Percentiles rank a stretch among this genome's conserved stretches.
Evolutionary conservation across 2,113 vertebrate genomes (phyloP).

Genomic region (Salvelinus fontinalis): DNA sequence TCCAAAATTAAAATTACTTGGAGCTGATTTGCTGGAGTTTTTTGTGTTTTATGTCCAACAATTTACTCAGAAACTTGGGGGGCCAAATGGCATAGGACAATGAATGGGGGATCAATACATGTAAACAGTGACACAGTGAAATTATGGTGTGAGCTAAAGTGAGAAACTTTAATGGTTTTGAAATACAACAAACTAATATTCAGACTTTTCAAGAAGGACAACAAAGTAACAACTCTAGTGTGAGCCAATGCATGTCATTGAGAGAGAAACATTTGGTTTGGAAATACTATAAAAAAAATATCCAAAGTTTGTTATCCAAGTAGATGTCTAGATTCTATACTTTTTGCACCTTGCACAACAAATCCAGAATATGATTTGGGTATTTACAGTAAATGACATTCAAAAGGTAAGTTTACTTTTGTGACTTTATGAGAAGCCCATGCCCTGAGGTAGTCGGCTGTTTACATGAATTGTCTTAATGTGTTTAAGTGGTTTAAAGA

Average conservation of each 20-base stretch:
- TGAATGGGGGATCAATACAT: neutral
- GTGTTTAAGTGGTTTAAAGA: conserved; percentile 39
- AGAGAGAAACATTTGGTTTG: too few relatives aligned
- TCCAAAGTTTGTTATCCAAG: too few relatives aligned
- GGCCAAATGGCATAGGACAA: neutral
- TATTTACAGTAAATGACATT: neutral
- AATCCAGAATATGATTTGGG: neutral
- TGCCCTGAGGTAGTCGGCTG: conserved; percentile 40
- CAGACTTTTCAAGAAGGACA: neutral
- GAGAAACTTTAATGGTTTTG: neutral
- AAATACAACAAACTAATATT: neutral
- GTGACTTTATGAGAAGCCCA: conserved; percentile 40
- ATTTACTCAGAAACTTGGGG: too few relatives aligned
- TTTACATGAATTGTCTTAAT: conserved; percentile 47
- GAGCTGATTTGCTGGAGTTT: too few relatives aligned
- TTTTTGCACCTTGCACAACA: neutral
- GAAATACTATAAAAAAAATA: too few relatives aligned
- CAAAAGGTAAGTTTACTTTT: neutral
- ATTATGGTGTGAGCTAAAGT: neutral
- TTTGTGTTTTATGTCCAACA: too few relatives aligned
- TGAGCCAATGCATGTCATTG: too few relatives aligned
- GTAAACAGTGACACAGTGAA: too few relatives aligned
- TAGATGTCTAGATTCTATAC: too few relatives aligned
- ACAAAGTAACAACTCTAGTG: too few relatives aligned
- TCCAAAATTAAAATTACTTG: too few relatives aligned